Conservation (phyloP, 1,140 invertebrate species). For the Drosophila guanche region DNA sequence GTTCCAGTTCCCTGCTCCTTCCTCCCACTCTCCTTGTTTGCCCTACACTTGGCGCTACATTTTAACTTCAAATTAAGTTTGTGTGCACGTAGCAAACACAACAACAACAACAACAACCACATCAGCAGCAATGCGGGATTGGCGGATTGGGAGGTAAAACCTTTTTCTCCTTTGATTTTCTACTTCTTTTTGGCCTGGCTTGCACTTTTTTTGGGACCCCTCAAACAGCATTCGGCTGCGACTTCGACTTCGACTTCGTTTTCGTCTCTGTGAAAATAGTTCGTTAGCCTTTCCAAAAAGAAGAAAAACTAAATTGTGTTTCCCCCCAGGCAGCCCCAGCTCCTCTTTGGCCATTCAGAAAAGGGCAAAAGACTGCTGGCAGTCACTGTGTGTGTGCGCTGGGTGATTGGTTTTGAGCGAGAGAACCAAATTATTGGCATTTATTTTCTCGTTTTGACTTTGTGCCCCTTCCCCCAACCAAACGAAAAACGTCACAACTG, state of each 20-base stretch:
- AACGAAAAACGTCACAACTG: constrained; percentile 55
- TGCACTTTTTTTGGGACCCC: constrained; percentile 66
- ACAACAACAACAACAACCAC: constrained; percentile 45
- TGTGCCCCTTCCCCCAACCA: constrained; percentile 13
- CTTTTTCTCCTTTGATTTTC: constrained; percentile 66
- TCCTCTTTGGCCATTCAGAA: constrained; percentile 37
- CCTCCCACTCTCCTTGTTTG: constrained; percentile 9
- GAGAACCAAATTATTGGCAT: constrained; percentile 79
- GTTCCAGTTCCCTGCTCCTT: not conserved
- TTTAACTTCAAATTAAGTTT: constrained; percentile 81
- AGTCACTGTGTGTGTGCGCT: constrained; percentile 3
- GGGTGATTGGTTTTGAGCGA: constrained; percentile 78
- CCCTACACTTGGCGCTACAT: constrained; percentile 67
- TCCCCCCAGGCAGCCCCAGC: not conserved
- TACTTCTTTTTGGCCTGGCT: constrained; percentile 66
- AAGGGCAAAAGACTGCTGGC: constrained; percentile 37
- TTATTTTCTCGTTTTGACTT: constrained; percentile 79
- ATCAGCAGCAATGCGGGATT: not conserved
- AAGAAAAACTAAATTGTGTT: constrained; percentile 70
- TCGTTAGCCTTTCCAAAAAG: constrained; percentile 75
- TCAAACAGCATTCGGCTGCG: constrained; percentile 40
- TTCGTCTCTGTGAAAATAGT: constrained; percentile 74
- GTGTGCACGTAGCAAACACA: constrained; percentile 80
- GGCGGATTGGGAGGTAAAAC: constrained; percentile 25
- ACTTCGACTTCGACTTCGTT: constrained; percentile 47